Evolutionary conservation across 2,113 vertebrate species (phyloP).

Genomic region (Gopherus flavomarginatus): DNA sequence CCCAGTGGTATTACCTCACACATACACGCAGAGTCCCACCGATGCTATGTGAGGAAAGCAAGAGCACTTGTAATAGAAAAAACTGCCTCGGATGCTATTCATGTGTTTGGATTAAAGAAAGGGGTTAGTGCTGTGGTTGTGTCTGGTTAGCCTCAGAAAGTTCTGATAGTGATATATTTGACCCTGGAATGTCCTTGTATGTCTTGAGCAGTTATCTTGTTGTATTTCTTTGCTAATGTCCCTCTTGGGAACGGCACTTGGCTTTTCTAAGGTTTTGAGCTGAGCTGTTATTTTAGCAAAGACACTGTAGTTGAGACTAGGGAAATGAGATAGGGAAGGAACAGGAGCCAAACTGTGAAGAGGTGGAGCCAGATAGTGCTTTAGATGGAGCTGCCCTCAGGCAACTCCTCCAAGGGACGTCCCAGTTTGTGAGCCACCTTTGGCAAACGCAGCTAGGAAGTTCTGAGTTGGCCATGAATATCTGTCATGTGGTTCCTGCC

Average conservation of each 20-base stretch:
- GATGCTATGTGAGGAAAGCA: not conserved
- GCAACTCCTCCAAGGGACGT: not conserved
- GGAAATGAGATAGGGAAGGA: not conserved
- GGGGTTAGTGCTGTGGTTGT: not conserved
- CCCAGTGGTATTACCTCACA: too few relatives aligned
- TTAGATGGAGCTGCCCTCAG: not conserved
- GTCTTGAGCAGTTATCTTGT: not conserved
- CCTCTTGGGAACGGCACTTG: not conserved
- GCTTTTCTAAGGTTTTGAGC: not conserved
- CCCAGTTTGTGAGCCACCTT: not conserved
- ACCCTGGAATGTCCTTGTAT: not conserved
- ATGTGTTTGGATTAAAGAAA: not conserved
- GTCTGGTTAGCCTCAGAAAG: not conserved
- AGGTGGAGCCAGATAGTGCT: not conserved
- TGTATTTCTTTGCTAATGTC: not conserved
- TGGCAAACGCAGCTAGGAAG: not conserved
- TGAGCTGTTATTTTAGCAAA: not conserved
- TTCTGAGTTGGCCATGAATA: not conserved
- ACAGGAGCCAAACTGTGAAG: not conserved
- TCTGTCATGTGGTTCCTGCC: not conserved
- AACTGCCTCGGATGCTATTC: not conserved
- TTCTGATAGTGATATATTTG: not conserved
- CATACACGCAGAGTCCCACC: not conserved
- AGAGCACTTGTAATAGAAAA: not conserved
- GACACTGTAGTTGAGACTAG: conserved; percentile 10